phyloP scores from a whole-genome alignment of 1,140 invertebrate genomes.

The Drosophila triauraria region DNA sequence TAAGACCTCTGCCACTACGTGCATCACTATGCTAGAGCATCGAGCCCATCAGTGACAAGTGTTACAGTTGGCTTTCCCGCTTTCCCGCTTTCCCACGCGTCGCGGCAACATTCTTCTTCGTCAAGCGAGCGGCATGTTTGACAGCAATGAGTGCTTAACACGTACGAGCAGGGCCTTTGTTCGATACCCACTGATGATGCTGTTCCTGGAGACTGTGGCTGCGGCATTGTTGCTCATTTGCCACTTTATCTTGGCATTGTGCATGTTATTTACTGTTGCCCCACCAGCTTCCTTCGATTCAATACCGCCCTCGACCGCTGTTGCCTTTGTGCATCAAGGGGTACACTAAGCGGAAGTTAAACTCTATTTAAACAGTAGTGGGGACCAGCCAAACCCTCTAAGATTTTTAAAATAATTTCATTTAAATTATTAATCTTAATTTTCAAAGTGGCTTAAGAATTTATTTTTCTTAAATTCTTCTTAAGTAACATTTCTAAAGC shows the following conservation, averaged over 20 bases:
- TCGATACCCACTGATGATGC: conserved; percentile 55
- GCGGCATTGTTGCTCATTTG: conserved; percentile 68
- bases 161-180: conserved; percentile 78
- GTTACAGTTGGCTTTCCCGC: conserved; percentile 52
- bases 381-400: too few relatives aligned
- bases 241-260: conserved; percentile 81
- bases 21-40: conserved; percentile 26
- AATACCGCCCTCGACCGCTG: conserved; percentile 36
- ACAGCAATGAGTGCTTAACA: conserved; percentile 81
- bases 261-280: conserved; percentile 76
- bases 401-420: too few relatives aligned
- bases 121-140: conserved; percentile 77
- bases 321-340: conserved; percentile 36
- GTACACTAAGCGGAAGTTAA: neutral
- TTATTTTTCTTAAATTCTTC: neutral
- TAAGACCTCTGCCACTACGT: neutral
- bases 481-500: neutral
- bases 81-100: conserved; percentile 75
- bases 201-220: conserved; percentile 26
- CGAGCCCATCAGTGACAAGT: conserved; percentile 60
- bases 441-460: too few relatives aligned
- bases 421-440: too few relatives aligned
- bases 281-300: conserved; percentile 40
- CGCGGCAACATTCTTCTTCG: conserved; percentile 66
- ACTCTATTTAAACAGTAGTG: too few relatives aligned